Conservation (phyloP, 2,888 invertebrate genomes). For the Cremastobaeus sp. region DNA sequence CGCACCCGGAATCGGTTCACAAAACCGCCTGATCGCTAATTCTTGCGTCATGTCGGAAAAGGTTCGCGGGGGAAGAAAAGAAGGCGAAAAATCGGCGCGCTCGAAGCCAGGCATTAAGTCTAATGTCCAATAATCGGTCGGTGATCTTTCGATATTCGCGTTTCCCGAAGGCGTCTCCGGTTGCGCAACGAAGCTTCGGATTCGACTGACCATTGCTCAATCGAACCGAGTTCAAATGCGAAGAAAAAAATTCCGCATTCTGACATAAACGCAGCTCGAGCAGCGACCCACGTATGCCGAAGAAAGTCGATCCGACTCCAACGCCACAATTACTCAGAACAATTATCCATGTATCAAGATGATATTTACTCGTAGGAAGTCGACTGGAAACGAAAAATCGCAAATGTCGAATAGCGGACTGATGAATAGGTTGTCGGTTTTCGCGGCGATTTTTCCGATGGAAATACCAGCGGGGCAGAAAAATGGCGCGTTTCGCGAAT, state of each 20-base stretch:
- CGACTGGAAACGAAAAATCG: slow-evolving; percentile 27
- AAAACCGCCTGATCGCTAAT: no score
- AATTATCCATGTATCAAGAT: slow-evolving; percentile 49
- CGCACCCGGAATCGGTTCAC: no score
- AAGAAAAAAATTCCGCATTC: slow-evolving; percentile 26
- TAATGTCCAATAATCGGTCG: no score
- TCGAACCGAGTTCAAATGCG: slow-evolving; percentile 19
- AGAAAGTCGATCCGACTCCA: slow-evolving; percentile 47
- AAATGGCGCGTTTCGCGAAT: background rate
- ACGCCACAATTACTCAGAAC: slow-evolving; percentile 45
- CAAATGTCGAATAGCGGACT: slow-evolving; percentile 43
- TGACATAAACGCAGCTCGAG: slow-evolving; percentile 4
- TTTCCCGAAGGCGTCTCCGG: slow-evolving; percentile 25
- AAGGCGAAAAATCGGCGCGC: slow-evolving; percentile 6
- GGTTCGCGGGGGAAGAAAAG: no score
- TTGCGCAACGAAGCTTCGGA: slow-evolving; percentile 34
- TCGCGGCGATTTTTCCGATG: background rate
- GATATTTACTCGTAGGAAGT: slow-evolving; percentile 52
- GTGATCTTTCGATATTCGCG: slow-evolving; percentile 40
- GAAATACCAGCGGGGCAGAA: background rate
- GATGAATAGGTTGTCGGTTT: slow-evolving; percentile 40
- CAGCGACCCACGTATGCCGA: slow-evolving; percentile 27
- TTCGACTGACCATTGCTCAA: slow-evolving; percentile 37
- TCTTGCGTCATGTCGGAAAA: no score
- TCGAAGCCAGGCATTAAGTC: no score